These are phyloP conservation scores for Drosophila emarginata DNA, from an alignment of 2,888 invertebrate species.

Conservation along the genomic window DNA sequence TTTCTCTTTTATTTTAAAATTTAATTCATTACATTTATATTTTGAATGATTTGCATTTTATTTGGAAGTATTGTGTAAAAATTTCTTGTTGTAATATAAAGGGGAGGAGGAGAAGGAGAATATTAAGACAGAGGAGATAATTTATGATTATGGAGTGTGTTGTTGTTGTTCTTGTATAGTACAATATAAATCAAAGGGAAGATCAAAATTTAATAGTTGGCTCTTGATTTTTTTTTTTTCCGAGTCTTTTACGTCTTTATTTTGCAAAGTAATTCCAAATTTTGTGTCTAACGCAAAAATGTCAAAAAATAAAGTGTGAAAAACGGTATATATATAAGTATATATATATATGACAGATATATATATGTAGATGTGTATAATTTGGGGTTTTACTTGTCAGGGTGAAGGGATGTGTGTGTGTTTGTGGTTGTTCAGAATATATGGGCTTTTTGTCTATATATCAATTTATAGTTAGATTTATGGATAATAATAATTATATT, in stretches of 20 bases:
- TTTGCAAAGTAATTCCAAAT: too few species aligned
- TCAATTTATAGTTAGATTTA: slow-evolving; percentile 13
- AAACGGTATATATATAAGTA: neutral
- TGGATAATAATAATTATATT: slow-evolving; percentile 29
- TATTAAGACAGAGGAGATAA: too few species aligned
- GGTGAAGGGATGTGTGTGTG: neutral
- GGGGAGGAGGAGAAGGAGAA: too few species aligned
- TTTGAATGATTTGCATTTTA: slow-evolving; percentile 45
- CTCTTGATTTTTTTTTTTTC: too few species aligned
- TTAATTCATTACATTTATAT: slow-evolving; percentile 56
- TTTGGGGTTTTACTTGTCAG: neutral
- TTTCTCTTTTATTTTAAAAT: slow-evolving; percentile 60
- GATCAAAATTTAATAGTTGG: too few species aligned
- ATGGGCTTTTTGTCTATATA: slow-evolving; percentile 7
- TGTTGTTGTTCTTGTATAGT: too few species aligned
- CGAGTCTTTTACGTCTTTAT: too few species aligned
- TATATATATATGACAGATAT: neutral
- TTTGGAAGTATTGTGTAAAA: neutral
- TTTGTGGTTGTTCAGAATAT: neutral
- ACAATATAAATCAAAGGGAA: too few species aligned
- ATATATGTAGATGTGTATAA: neutral
- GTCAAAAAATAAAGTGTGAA: too few species aligned
- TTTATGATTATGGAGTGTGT: too few species aligned
- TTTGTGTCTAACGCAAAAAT: too few species aligned
- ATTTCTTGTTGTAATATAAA: neutral